Base-by-base conservation (phyloP, 2,888 invertebrate species). In the Andrena hattorfiana region DNA sequence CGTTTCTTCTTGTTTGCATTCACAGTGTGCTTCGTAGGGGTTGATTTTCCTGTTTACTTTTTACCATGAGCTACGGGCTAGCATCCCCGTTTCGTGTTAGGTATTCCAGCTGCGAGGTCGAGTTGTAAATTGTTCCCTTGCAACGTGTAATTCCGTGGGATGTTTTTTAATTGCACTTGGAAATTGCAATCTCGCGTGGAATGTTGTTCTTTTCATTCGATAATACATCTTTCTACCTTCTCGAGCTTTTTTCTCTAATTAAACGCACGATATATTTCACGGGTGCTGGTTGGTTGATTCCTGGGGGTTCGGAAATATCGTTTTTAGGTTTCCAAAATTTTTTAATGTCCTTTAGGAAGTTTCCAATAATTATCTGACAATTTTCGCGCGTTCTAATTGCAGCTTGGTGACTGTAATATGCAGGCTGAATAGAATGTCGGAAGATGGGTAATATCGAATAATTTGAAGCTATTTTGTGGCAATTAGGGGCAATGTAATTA, bases 121-220 rank as follows among this genome's bases (percentile, higher is more conserved):
- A 16, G 66, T 30, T 71, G 51, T 54, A 80, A 66, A 77, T 80
- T 77, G 70, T 77, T 71, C 66, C n/a, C 35, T 32, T 42, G 20
- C 48, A 80, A 51, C 60, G 30, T 13, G 56, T 56, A 56, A 56
- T 56, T 56, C 4, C 56, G 10, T 48, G 20, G 26, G 16, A 62
- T 66, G 70, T 71, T 71, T 42, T 42, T 80, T 77, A 80, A 80
- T 80, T 71, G 60, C 42, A 49, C 20, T 20, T 26, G 23, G 10
- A 26, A 71, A 67, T 77, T 51, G 60, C 35, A 51, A 56, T 60
- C 28, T 42, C 35, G n/a, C 8, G 54, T 23, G 56, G 26, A 71
- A 64, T n/a, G 71, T 49, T 64, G 56, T 48, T 16, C 54, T 70
- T 71, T 59, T 77, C 63, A 64, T 77, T 64, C 28, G 64, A 64